Evolutionary conservation across 2,113 vertebrate genomes (phyloP).

Genomic region (Aphyosemion australe): DNA sequence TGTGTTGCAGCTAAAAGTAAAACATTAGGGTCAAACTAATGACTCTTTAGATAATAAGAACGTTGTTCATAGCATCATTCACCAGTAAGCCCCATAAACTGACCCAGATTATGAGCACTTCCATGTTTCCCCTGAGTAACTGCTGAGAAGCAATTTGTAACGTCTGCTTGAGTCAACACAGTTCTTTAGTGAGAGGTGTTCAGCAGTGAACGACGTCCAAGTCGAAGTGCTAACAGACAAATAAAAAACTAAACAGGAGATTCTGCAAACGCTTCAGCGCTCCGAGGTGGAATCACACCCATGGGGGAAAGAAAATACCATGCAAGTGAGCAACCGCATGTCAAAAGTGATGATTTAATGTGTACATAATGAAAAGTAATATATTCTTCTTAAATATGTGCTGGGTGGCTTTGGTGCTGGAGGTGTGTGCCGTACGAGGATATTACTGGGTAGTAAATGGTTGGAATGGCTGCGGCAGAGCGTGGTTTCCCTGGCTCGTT

Average conservation of each 20-base stretch:
- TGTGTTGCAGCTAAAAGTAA: no score
- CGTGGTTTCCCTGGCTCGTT: constrained; percentile 43
- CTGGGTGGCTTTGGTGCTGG: constrained; percentile 45
- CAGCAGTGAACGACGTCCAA: constrained; percentile 49
- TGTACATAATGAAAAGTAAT: constrained; percentile 72
- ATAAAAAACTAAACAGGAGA: constrained; percentile 43
- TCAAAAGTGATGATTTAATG: constrained; percentile 61
- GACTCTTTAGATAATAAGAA: constrained; percentile 14
- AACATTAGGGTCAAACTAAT: not conserved
- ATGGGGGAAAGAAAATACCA: not conserved
- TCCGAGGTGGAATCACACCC: constrained; percentile 35
- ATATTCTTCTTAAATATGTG: constrained; percentile 65
- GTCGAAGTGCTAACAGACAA: constrained; percentile 37
- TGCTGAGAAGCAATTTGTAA: constrained; percentile 26
- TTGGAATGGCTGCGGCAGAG: constrained; percentile 33
- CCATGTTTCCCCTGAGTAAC: constrained; percentile 1
- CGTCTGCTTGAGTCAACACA: constrained; percentile 26
- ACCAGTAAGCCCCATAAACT: constrained; percentile 17
- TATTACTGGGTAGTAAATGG: constrained; percentile 54
- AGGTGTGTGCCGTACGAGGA: constrained; percentile 48
- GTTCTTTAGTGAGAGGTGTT: constrained; percentile 30
- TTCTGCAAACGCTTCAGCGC: constrained; percentile 44
- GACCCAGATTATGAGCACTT: constrained; percentile 7
- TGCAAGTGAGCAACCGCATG: not conserved
- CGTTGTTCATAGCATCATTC: not conserved